Evolutionary conservation across 2,797 vertebrate genomes (phyloP).

Genomic region (Molossus alvarezi): DNA sequence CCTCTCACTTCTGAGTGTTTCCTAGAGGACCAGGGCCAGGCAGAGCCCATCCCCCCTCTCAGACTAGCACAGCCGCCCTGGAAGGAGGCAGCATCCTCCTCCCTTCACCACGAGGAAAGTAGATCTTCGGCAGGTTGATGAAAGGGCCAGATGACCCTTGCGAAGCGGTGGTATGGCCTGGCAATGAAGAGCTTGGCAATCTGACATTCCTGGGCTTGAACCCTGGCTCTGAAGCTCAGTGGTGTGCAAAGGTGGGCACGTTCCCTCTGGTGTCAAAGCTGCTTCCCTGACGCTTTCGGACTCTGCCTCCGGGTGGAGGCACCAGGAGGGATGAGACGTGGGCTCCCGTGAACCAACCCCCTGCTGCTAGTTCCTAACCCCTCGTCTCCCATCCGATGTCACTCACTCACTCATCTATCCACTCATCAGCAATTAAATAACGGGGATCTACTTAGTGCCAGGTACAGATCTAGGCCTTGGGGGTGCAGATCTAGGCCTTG

Average conservation of each 20-base stretch:
- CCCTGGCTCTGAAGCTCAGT: background rate
- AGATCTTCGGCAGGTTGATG: too few relatives aligned
- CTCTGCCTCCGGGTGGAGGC: background rate
- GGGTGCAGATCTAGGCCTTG: background rate
- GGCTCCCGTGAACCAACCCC: background rate
- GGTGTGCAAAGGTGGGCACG: too few relatives aligned
- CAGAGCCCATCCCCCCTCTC: background rate
- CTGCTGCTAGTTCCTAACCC: background rate
- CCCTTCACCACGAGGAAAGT: background rate
- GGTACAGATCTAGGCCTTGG: too few relatives aligned
- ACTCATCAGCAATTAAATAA: background rate
- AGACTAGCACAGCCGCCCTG: background rate
- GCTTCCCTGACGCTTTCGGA: background rate
- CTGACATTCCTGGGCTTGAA: background rate
- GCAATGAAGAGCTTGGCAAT: background rate
- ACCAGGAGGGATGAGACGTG: too few relatives aligned
- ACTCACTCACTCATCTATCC: background rate
- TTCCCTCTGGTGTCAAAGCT: fast-evolving
- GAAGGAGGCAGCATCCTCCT: background rate
- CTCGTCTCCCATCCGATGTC: fast-evolving
- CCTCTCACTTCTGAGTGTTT: background rate
- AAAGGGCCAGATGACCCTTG: background rate
- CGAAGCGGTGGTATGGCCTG: fast-evolving
- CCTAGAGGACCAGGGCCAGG: background rate
- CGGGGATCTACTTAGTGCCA: background rate